Evolutionary conservation across 2,113 vertebrate species (phyloP), one percentile per base, ranked within the genome.

Genomic region (Hiodon tergisus): DNA sequence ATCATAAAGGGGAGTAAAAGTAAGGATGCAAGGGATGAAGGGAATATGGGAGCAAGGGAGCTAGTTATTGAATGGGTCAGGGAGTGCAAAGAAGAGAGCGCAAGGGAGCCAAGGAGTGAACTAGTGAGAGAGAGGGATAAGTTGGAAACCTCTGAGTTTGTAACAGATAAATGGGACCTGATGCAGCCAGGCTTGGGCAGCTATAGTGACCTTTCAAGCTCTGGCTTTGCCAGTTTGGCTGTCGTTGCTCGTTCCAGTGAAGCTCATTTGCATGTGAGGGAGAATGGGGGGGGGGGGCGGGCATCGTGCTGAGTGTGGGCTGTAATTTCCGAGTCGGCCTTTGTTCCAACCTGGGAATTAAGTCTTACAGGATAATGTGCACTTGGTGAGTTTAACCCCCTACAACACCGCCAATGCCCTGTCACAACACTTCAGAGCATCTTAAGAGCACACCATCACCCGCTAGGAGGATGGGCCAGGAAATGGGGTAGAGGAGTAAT

Each of bases 301-400:
- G 88, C 79, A 77, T 81, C 88, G 82, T 81, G 83, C 82, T 86
- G 87, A 90, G 88, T 80, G 84, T 82, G 89, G 83, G 83, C 85
- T 90, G 83, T 91, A 91, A 92, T 91, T 91, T 91, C 81, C 78
- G 69, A 86, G 85, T 85, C 86, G 87, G 85, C 88, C 89, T 89
- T 87, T 85, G 87, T 89, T 89, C 82, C 86, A 90, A 90, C 87
- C 88, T 89, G 84, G 83, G 85, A 88, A 91, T 92, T 92, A 91
- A 88, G 85, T 83, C 87, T 90, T 90, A 91, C 88, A 91, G 88
- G 89, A 92, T 92, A 92, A 92, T 92, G 79, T 89, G 89, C 87
- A 91, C 87, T 92, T 91, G 86, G 87, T 4, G 82, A 87, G 79
- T 82, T 84, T 85, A 89, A 88, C 86, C 83, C 88, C 81, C 88